Evolutionary conservation across 2,113 vertebrate species (phyloP).

Genomic region (Bambusicola thoracicus): DNA sequence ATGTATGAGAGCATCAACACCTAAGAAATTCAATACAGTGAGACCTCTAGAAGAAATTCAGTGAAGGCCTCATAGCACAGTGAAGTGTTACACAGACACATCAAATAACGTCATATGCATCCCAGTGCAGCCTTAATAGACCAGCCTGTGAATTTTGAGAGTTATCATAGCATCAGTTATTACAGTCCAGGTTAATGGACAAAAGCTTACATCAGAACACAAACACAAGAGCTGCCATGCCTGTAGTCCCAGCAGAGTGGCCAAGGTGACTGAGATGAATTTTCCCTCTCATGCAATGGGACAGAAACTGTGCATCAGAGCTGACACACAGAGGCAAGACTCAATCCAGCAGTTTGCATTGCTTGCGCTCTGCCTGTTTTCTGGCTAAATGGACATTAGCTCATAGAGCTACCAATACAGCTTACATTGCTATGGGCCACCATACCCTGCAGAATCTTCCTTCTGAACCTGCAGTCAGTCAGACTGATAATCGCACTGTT

Average conservation of each 20-base stretch:
- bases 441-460: background rate
- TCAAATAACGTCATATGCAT: background rate
- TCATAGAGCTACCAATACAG: background rate
- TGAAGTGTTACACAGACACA: rapidly evolving
- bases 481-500: background rate
- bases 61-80: background rate
- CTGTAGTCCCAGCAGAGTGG: conserved; percentile 8
- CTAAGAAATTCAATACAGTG: background rate
- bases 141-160: background rate
- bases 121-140: conserved; percentile 13
- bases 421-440: background rate
- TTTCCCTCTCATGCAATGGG: conserved; percentile 7
- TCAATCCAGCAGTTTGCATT: background rate
- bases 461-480: background rate
- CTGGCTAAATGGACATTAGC: background rate
- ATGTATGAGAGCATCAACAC: background rate
- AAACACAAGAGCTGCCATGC: background rate
- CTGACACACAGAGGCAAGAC: background rate
- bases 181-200: background rate
- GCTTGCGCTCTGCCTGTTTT: background rate
- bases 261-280: conserved; percentile 33
- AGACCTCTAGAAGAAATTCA: background rate
- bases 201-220: background rate
- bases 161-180: background rate
- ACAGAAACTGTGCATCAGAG: conserved; percentile 41